Evolutionary conservation across 2,888 invertebrate genomes (phyloP), one percentile per base, ranked within the genome.

Genomic region (Drosophila tanythrix): DNA sequence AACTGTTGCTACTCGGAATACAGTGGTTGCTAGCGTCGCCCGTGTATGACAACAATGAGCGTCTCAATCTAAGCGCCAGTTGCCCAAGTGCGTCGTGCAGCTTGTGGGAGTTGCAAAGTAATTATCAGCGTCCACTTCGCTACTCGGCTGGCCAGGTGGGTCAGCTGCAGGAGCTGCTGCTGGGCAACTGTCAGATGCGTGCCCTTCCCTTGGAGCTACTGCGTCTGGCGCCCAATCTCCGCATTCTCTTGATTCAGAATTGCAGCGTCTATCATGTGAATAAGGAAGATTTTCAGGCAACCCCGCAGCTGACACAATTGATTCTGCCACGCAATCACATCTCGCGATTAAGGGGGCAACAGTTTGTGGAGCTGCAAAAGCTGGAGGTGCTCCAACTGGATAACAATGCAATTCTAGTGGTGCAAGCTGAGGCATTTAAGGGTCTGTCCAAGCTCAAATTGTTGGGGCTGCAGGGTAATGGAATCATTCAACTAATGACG

Each of bases 381-480:
- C 69, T 92, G 38, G 79, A 91, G 64, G 76, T 89, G 53, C 84
- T 92, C 2, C 88, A 90, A 31, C 76, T 92, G 35, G 82, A 82
- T 10, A 68, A 83, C 74, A 92, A 93, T 50, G 81, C 69, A 46
- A 88, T 92, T 4, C 88, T 88, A 33, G 75, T 77, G 36, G 74
- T 92, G 46, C 83, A 90, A 31, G 62, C 65, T 15, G 61, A 71
- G 11, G 89, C 92, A 0, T 93, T 92, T 51, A 75, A 51, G 8
- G 88, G 85, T 5, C 66, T 93, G 6, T 2, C 66, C 0, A 52
- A 73, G 11, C 83, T 92, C 0, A 76, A 74, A 3, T 67, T 87
- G 33, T 79, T 92, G 15, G 91, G 91, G 21, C 78, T 92, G 43
- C 90, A 87, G 15, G 72, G 81, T 50, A 93, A 93, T 62, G 89